Evolutionary conservation across 35 echinoderm and acorn worm species (phyloP).

Genomic region (Heliocidaris tuberculata): DNA sequence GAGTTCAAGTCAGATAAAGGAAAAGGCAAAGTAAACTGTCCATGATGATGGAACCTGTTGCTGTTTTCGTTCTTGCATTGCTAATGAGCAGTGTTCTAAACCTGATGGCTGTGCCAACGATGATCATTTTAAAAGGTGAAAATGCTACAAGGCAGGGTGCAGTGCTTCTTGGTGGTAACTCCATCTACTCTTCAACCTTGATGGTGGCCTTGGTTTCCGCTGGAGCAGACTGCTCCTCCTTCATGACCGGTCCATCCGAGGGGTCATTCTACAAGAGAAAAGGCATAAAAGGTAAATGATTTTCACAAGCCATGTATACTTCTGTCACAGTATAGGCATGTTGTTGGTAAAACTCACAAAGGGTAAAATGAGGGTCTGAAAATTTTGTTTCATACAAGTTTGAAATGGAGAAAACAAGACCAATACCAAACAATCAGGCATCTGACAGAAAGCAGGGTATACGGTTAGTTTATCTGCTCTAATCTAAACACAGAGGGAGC

Average conservation of each 20-base stretch:
- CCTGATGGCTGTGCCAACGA: background rate
- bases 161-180: conserved; percentile 24
- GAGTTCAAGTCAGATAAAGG: background rate
- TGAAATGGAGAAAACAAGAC: no score
- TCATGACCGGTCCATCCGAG: conserved; percentile 1
- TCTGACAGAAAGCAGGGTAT: no score
- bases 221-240: conserved; percentile 19
- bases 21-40: background rate
- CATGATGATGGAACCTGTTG: background rate
- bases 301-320: no score
- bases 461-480: no score
- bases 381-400: no score
- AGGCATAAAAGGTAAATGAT: background rate
- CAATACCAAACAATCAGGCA: no score
- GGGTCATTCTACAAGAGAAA: conserved; percentile 8
- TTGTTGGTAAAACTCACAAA: no score
- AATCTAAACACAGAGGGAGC: no score
- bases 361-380: no score
- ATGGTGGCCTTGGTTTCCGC: conserved; percentile 5
- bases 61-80: conserved; percentile 27
- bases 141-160: conserved; percentile 40
- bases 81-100: conserved; percentile 39
- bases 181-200: conserved; percentile 38
- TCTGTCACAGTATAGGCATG: no score
- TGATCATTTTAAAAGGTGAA: background rate